A percentile compares a stretch with the other conserved stretches of the same genome.
phyloP scores from a whole-genome alignment of 2,113 vertebrate genomes.

The Reinhardtius hippoglossoides region DNA sequence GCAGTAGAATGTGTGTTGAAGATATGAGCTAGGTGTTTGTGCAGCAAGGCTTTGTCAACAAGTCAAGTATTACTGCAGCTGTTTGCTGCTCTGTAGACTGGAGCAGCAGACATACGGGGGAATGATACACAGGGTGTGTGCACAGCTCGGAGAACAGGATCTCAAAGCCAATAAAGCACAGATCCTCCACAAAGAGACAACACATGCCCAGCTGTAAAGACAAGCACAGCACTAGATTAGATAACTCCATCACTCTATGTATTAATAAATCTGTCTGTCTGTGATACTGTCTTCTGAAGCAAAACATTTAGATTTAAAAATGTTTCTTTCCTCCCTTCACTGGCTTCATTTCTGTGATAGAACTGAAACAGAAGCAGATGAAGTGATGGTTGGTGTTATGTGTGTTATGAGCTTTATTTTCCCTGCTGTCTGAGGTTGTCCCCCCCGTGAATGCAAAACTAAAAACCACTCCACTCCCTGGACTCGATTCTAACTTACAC shows the following conservation, averaged over 20 bases:
- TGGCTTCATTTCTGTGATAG: slow-evolving; percentile 38
- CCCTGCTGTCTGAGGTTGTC: slow-evolving; percentile 21
- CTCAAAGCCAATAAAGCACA: slow-evolving; percentile 38
- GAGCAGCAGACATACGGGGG: slow-evolving; percentile 20
- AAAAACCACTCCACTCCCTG: background rate
- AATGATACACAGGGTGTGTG: slow-evolving; percentile 36
- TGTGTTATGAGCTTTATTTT: slow-evolving; percentile 2
- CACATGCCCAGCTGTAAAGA: slow-evolving; percentile 6
- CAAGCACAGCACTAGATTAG: slow-evolving; percentile 1
- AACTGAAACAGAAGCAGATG: slow-evolving; percentile 8
- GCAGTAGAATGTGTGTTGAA: slow-evolving; percentile 38
- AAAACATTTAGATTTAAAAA: background rate
- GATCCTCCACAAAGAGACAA: slow-evolving; percentile 34
- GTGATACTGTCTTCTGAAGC: slow-evolving; percentile 1
- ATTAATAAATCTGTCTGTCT: slow-evolving; percentile 4
- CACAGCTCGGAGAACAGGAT: slow-evolving; percentile 45
- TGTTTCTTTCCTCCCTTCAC: background rate
- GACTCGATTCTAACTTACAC: slow-evolving; percentile 9
- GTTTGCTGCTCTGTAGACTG: slow-evolving; percentile 44
- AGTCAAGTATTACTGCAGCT: slow-evolving; percentile 56
- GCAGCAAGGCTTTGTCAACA: slow-evolving; percentile 66
- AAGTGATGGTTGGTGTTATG: slow-evolving; percentile 10
- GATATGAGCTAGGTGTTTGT: slow-evolving; percentile 60
- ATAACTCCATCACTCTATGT: background rate
- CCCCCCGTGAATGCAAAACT: slow-evolving; percentile 39